Evolutionary conservation across 2,797 vertebrate species (phyloP), one percentile per base, ranked within the genome.

Genomic region (Chiloscyllium punctatum): DNA sequence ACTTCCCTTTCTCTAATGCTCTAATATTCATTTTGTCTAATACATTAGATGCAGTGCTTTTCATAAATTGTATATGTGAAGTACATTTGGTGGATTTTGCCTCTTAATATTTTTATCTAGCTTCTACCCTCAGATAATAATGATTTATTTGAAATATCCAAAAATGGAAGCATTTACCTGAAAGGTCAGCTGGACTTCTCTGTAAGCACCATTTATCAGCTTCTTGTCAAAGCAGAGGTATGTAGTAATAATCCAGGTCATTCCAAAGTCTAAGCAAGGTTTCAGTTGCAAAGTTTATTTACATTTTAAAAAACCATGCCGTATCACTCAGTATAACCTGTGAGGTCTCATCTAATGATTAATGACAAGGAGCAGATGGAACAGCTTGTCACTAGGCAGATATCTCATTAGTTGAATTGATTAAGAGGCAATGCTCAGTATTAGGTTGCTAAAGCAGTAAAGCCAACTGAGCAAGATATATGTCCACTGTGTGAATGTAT

Each of bases 181-280:
- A 51, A 95, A 57, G 94, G 94, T 21, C 94, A 57, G 18, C 71
- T 95, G 71, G 71, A 95, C 4, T 95, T 95, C 48, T 51, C 48
- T n/a, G 33, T 30, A 53, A 16, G 23, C 71, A 95, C 48, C 16
- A 53, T 95, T 95, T 95, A 95, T 33, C 94, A 95, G 33, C 25
- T 95, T 53, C 71, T 95, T 53, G 33, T 95, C 72, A 95, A 53
- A 69, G 94, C 94, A 53, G 30, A 77, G 94, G 94, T 95, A 95
- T 77, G 94, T 95, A 53, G 30, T 33, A 95, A 94, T 72, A 48
- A 25, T 3, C 21, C 13, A 68, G 15, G n/a, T 69, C 30, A 66
- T 51, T 62, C 15, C 87, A 62, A 90, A 6, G 62, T n/a, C 11
- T 30, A 15, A 94, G 51, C 42, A 48, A 72, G 42, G 21, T 37